Conservation (phyloP, 64 coral and sea anemone genomes). For the Porites australiensis region DNA sequence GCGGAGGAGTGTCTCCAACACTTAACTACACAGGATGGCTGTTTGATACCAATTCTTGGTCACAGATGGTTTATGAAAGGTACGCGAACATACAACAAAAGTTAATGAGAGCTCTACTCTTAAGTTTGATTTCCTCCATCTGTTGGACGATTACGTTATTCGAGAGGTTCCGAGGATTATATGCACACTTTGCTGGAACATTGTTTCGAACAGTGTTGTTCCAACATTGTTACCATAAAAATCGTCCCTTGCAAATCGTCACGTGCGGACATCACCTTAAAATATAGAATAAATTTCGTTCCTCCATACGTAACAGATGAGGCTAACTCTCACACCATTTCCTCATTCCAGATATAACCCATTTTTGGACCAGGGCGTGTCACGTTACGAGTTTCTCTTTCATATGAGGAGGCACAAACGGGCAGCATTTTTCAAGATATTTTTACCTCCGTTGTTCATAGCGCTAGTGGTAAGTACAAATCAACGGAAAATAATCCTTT, state of each 20-base stretch:
- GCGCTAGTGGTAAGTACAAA: slow-evolving; percentile 88
- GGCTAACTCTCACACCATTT: too few relatives aligned
- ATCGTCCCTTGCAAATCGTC: too few relatives aligned
- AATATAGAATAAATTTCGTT: neutral
- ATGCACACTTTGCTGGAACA: too few relatives aligned
- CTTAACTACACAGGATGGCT: slow-evolving; percentile 99
- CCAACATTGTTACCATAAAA: too few relatives aligned
- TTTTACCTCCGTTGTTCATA: slow-evolving; percentile 98
- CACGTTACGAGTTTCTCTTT: slow-evolving; percentile 96
- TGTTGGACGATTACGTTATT: too few relatives aligned
- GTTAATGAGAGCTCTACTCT: neutral
- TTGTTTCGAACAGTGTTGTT: too few relatives aligned
- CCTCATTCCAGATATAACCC: slow-evolving; percentile 88
- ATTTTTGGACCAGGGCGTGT: slow-evolving; percentile 98
- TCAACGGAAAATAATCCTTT: neutral
- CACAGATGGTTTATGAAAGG: slow-evolving; percentile 99
- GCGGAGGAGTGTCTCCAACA: slow-evolving; percentile 96
- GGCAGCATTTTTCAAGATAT: slow-evolving; percentile 99
- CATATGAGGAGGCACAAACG: slow-evolving; percentile 98
- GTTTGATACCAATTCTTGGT: slow-evolving; percentile 99
- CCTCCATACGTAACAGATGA: too few relatives aligned
- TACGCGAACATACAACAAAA: neutral
- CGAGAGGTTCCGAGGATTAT: too few relatives aligned
- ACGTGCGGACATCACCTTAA: too few relatives aligned
- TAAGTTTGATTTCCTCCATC: too few relatives aligned